These are phyloP conservation scores for Pristiophorus japonicus DNA, from an alignment of 2,113 vertebrate genomes.

Conservation along the genomic window DNA sequence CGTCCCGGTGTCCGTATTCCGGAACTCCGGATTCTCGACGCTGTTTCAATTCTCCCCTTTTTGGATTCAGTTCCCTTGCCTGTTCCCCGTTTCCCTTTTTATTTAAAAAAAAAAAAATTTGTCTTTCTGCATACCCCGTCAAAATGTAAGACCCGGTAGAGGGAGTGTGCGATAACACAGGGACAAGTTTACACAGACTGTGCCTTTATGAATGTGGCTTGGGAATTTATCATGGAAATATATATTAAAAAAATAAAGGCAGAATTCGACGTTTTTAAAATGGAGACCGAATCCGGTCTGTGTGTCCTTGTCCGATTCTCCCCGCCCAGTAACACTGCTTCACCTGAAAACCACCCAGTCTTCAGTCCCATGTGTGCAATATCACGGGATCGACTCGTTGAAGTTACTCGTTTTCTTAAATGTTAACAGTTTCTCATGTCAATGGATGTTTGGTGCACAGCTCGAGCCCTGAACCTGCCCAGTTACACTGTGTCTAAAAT, in stretches of 20 bases:
- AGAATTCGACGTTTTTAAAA: too few relatives aligned
- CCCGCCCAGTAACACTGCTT: background rate
- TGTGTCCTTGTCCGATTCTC: background rate
- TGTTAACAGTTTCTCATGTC: background rate
- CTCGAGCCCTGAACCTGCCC: too few relatives aligned
- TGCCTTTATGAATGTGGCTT: background rate
- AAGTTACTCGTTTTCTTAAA: background rate
- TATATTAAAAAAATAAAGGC: background rate
- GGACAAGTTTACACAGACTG: background rate
- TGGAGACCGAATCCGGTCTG: background rate
- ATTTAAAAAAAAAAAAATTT: too few relatives aligned
- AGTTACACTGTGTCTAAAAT: background rate
- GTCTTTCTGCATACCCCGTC: background rate
- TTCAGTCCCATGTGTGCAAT: background rate
- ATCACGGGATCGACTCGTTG: background rate
- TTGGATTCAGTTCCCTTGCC: background rate
- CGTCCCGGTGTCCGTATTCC: too few relatives aligned
- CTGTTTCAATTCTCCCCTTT: background rate
- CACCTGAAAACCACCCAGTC: background rate
- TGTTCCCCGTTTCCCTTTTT: background rate
- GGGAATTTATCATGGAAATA: background rate
- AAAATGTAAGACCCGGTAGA: background rate
- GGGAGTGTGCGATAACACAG: too few relatives aligned
- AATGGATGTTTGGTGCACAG: background rate
- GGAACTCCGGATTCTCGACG: too few relatives aligned